These are phyloP conservation scores for Poeciliopsis paucimaculata DNA, from an alignment of 2,797 vertebrate species.

Conservation along the genomic window DNA sequence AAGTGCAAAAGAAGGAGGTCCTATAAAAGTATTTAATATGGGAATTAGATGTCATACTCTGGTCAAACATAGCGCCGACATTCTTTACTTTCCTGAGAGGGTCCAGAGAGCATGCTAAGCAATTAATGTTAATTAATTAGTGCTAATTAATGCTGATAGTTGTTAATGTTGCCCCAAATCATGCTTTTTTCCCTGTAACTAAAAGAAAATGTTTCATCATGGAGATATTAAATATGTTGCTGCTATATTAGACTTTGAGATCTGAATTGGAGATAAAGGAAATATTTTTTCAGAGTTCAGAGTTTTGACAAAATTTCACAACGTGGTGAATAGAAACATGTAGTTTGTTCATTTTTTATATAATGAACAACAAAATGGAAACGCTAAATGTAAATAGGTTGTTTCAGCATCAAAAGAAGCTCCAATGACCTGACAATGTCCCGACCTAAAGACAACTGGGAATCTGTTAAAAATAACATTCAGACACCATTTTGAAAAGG, in stretches of 20 bases:
- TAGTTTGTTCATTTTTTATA: background rate
- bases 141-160: too few species aligned
- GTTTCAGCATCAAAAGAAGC: background rate
- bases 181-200: too few species aligned
- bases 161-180: too few species aligned
- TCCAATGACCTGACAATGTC: background rate
- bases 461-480: background rate
- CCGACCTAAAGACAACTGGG: background rate
- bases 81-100: background rate
- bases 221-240: background rate
- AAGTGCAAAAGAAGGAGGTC: background rate
- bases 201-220: too few species aligned
- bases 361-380: too few species aligned
- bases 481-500: background rate
- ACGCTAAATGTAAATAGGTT: background rate
- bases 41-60: background rate
- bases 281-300: background rate
- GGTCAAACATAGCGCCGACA: background rate
- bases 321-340: background rate
- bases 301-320: background rate
- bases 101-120: too few species aligned
- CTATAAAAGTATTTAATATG: background rate
- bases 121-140: too few species aligned
- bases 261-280: background rate
- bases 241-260: background rate